Conservation (phyloP, 2,888 invertebrate species). For the Saturnia japonica region DNA sequence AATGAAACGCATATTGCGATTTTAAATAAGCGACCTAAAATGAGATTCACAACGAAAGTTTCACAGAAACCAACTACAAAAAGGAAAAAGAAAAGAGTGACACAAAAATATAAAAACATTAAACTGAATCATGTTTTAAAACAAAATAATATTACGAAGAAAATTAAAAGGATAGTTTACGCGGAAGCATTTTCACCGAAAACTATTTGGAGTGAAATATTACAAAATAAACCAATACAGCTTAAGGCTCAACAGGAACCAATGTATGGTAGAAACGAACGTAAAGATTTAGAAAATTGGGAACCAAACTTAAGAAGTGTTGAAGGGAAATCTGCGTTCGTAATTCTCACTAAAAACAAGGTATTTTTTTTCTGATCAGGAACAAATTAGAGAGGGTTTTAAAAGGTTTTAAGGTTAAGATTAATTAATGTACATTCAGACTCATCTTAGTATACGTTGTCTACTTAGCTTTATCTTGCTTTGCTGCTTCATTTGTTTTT, state of each 20-base stretch:
- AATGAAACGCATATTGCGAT: slow-evolving; percentile 16
- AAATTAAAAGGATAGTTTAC: slow-evolving; percentile 36
- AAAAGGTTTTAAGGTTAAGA: too few species aligned
- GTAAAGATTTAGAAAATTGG: slow-evolving; percentile 6
- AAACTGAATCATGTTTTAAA: background rate
- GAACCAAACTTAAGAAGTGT: slow-evolving; percentile 19
- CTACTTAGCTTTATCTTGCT: too few species aligned
- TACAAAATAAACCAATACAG: slow-evolving; percentile 38
- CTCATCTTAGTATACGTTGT: too few species aligned
- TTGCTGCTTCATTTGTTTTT: too few species aligned
- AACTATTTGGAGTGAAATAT: slow-evolving; percentile 43
- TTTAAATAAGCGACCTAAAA: slow-evolving; percentile 22
- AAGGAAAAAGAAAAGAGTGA: slow-evolving; percentile 4
- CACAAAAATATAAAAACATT: background rate
- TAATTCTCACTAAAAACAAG: slow-evolving; percentile 29
- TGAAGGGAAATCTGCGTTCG: slow-evolving; percentile 26
- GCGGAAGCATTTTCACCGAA: slow-evolving; percentile 38
- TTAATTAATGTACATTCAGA: too few species aligned
- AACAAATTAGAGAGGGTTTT: too few species aligned
- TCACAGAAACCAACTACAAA: slow-evolving; percentile 10
- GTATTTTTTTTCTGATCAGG: background rate
- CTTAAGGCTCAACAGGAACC: slow-evolving; percentile 30
- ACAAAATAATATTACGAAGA: slow-evolving; percentile 11
- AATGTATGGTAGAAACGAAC: slow-evolving; percentile 15
- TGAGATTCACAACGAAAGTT: slow-evolving; percentile 25